Evolutionary conservation across 2,888 invertebrate genomes (phyloP).

Genomic region (Cataglyphis altisquamis): DNA sequence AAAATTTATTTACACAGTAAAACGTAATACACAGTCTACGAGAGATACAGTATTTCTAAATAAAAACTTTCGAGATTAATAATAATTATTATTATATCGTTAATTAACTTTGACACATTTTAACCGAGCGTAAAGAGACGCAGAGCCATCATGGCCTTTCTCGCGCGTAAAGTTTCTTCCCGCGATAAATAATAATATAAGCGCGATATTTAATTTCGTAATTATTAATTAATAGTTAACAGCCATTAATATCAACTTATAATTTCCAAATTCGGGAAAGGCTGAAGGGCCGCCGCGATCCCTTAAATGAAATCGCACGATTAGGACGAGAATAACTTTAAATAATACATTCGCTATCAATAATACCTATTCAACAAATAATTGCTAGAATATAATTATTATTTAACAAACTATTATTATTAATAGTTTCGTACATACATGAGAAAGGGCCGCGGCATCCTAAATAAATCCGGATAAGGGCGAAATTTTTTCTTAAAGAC

Average conservation of each 20-base stretch:
- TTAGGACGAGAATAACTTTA: conserved; percentile 25
- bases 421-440: not conserved
- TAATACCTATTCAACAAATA: conserved; percentile 39
- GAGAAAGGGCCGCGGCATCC: not conserved
- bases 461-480: conserved; percentile 40
- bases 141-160: not conserved
- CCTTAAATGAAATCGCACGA: not conserved
- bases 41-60: conserved; percentile 27
- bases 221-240: conserved; percentile 41
- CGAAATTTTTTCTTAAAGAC: conserved; percentile 21
- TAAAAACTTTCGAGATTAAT: conserved; percentile 32
- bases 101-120: conserved; percentile 1
- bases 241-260: conserved; percentile 39
- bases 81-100: conserved; percentile 11
- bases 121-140: not conserved
- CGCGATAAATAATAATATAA: conserved; percentile 34
- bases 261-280: conserved; percentile 17
- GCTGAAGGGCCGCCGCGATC: conserved; percentile 2
- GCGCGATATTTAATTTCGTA: not conserved
- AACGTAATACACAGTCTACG: conserved; percentile 43
- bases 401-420: conserved; percentile 27
- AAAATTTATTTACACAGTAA: conserved; percentile 35
- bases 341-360: conserved; percentile 42
- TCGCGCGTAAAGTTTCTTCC: not conserved
- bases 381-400: conserved; percentile 31